phyloP scores from a whole-genome alignment of 2,797 vertebrate species.

The Merluccius polli region DNA sequence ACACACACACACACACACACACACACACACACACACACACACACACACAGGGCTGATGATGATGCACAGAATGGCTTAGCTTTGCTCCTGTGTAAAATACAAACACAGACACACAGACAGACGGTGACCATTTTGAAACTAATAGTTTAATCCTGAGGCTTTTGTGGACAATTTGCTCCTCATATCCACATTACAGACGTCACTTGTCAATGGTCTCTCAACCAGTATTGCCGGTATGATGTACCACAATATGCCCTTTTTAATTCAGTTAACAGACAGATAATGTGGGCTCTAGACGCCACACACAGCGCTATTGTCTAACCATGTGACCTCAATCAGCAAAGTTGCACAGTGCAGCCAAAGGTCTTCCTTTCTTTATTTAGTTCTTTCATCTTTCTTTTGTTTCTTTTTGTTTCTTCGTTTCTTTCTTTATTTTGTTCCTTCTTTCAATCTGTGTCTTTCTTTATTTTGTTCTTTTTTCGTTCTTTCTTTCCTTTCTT shows the following conservation, averaged over 20 bases:
- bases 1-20: neutral
- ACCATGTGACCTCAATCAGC: neutral
- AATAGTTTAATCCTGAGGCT: neutral
- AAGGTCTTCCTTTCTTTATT: neutral
- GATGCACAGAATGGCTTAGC: neutral
- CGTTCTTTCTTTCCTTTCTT: too few relatives aligned
- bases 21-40: neutral
- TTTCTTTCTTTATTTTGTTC: neutral
- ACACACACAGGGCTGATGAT: neutral
- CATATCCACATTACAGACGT: too few relatives aligned
- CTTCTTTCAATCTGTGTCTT: neutral
- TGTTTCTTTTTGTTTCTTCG: neutral
- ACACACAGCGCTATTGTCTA: neutral
- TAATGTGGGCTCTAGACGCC: neutral
- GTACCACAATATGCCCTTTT: neutral
- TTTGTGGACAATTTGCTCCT: too few relatives aligned
- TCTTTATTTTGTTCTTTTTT: neutral
- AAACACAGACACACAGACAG: neutral
- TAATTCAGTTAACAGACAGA: neutral
- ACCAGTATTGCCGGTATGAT: neutral
- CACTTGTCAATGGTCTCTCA: too few relatives aligned
- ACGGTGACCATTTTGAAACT: neutral
- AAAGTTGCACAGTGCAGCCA: neutral
- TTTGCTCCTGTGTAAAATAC: neutral
- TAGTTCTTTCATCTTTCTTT: too few relatives aligned